These are phyloP conservation scores for Capreolus pygargus DNA, from an alignment of 2,113 vertebrate genomes.

Conservation along the genomic window DNA sequence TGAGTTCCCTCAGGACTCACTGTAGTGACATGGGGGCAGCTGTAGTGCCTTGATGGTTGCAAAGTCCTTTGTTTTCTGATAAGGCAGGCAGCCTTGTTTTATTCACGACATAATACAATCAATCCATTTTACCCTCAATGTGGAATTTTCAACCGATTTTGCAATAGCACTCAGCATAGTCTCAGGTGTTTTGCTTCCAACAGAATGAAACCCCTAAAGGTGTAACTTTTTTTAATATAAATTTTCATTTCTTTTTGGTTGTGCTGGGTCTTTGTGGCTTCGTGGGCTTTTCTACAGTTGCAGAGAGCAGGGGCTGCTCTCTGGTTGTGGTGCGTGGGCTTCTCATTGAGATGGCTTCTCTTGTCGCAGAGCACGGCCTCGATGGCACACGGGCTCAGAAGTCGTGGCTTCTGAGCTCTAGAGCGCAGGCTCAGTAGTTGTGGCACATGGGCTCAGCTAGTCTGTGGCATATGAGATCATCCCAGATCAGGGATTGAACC, in stretches of 20 bases:
- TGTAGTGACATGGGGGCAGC: accelerated
- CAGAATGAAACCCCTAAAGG: background rate
- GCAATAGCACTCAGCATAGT: accelerated
- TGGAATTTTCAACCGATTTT: background rate
- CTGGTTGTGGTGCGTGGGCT: background rate
- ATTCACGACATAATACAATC: background rate
- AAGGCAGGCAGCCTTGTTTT: background rate
- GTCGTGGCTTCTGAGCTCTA: background rate
- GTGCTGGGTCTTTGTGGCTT: background rate
- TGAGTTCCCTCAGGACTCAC: background rate
- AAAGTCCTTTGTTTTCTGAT: background rate
- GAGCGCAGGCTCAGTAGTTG: background rate
- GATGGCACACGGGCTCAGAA: background rate
- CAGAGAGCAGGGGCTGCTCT: background rate
- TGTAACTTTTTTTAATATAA: background rate
- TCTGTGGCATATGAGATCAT: background rate
- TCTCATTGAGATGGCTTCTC: accelerated
- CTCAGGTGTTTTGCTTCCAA: background rate
- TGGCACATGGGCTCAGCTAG: background rate
- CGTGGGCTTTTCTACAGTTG: background rate
- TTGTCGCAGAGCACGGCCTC: background rate
- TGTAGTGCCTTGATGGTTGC: background rate
- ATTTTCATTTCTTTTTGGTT: background rate
- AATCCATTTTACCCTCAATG: accelerated
- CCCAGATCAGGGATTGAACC: background rate